A percentile compares a stretch with the other conserved stretches of the same genome.
Conservation (phyloP, 2,797 vertebrate genomes). For the Agapornis canus region DNA sequence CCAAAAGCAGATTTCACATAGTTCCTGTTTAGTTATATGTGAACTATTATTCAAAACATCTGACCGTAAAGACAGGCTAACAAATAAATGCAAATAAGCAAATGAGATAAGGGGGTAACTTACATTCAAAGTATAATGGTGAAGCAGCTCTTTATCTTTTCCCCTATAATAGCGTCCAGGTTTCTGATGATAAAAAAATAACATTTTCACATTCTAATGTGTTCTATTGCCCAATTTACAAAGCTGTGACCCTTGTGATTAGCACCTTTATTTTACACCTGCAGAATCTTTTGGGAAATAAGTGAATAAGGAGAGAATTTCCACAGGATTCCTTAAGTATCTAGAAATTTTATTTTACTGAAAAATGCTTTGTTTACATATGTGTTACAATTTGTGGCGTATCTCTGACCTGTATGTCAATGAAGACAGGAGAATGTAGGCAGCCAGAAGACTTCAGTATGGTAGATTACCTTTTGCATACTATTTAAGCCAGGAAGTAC, state of each 20-base stretch:
- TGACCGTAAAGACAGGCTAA: background rate
- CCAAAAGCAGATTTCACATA: constrained; percentile 66
- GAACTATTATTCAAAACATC: constrained; percentile 61
- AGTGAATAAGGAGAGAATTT: background rate
- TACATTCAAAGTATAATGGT: constrained; percentile 11
- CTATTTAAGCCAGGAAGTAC: background rate
- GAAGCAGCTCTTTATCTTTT: background rate
- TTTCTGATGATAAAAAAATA: background rate
- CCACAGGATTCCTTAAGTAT: background rate
- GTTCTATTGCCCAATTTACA: background rate
- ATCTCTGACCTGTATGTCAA: background rate
- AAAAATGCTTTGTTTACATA: background rate
- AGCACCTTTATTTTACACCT: background rate
- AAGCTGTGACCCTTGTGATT: background rate
- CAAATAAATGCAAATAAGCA: constrained; percentile 9
- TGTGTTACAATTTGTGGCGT: background rate
- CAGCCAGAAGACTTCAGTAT: background rate
- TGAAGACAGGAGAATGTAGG: background rate
- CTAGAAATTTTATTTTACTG: background rate
- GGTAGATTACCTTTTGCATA: background rate
- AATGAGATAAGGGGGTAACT: constrained; percentile 24
- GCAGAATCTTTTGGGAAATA: background rate
- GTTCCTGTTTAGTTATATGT: constrained; percentile 17
- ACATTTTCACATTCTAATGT: background rate
- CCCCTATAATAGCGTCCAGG: background rate